Base-by-base conservation (phyloP, 2,113 vertebrate species). In the Puntigrus tetrazona region DNA sequence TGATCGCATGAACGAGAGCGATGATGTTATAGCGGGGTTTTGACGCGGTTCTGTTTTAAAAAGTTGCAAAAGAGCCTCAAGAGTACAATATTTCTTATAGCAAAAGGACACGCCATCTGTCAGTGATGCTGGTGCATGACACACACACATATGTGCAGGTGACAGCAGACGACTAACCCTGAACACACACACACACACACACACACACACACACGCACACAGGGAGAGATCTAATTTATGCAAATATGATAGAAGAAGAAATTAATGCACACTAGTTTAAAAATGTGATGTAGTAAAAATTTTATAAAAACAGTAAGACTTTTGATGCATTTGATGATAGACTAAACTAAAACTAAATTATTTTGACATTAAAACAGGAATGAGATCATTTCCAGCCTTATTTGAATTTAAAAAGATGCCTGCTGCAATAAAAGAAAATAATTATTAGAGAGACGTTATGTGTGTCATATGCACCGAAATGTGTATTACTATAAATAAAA, bases 31-130 rank as follows among this genome's bases (percentile, higher is more conserved):
- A 14, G 57, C 7, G 18, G 76, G 76, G 1, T 16, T 43, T 29
- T 55, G 29, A 5, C 29, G 27, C 16, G 45, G 18, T 34, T 14
- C n/a, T 41, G 27, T 22, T 65, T 65, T 31, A 22, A 63, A 65
- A 80, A 80, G 78, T 80, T 80, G 59, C 25, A 18, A 65, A 80
- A 80, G 27, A 63, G 59, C 55, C 38, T 29, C 27, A 31, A 36
- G 45, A 69, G 63, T 70, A 55, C 43, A 55, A 80, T 70, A 85
- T 72, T 80, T 80, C 61, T 61, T 57, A 78, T 59, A 55, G 65
- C 36, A 85, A 85, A 78, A 80, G 45, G 63, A 85, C 77, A 38
- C 77, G 84, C 84, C 84, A 85, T 85, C 76, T 85, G 84, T 85
- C 84, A 79, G 77, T 18, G 65, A 73, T 73, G 76, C 78, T 80